Percentiles rank a stretch among this genome's conserved stretches.
These are phyloP conservation scores for Pterostichus niger DNA, from an alignment of 2,888 invertebrate species.

Conservation along the genomic window DNA sequence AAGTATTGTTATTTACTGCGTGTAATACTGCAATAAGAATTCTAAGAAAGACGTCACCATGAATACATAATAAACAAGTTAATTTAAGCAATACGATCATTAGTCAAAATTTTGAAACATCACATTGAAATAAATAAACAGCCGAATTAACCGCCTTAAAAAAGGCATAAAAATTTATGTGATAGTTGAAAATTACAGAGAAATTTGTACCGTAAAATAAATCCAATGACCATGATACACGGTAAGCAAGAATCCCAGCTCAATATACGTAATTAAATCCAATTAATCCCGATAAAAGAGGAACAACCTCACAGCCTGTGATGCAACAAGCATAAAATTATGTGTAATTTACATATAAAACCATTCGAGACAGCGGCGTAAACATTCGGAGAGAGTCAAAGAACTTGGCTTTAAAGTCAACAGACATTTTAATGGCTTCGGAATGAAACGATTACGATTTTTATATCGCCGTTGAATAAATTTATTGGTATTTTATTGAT, in stretches of 20 bases:
- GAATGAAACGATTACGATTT: conserved; percentile 50
- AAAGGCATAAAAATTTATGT: conserved; percentile 51
- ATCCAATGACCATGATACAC: conserved; percentile 8
- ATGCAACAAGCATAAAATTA: conserved; percentile 65
- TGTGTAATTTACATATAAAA: conserved; percentile 63
- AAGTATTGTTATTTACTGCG: neutral
- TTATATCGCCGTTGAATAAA: conserved; percentile 55
- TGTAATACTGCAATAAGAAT: neutral
- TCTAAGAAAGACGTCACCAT: neutral
- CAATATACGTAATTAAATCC: conserved; percentile 62
- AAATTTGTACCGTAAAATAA: conserved; percentile 49
- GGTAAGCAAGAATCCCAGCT: conserved; percentile 32
- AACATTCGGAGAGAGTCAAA: conserved; percentile 52
- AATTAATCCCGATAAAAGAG: conserved; percentile 60
- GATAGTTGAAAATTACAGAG: conserved; percentile 60
- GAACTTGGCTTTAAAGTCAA: conserved; percentile 45
- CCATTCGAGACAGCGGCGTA: conserved; percentile 31
- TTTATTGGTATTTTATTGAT: conserved; percentile 58
- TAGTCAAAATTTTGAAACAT: conserved; percentile 4
- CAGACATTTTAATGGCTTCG: conserved; percentile 39
- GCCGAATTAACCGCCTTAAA: conserved; percentile 38
- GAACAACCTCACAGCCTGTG: conserved; percentile 49
- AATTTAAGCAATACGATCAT: conserved; percentile 10
- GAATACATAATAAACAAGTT: conserved; percentile 17
- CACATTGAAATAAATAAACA: conserved; percentile 5